Base-by-base conservation (phyloP, 2,797 vertebrate genomes). In the Cyclura pinguis region DNA sequence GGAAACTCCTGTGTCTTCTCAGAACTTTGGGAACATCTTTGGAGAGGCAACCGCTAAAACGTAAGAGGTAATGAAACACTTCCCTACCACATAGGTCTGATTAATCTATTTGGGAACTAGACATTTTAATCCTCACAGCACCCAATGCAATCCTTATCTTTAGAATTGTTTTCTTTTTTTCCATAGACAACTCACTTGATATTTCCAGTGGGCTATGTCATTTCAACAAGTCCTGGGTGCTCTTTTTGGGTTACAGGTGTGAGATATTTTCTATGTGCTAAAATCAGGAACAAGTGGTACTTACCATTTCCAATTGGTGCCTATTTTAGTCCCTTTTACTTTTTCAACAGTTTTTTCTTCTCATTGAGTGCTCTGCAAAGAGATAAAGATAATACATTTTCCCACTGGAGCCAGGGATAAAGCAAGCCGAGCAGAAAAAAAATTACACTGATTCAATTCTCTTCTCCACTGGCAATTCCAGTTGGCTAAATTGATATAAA, bases 261-360 rank as follows among this genome's bases (percentile, higher is more conserved):
- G 92, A 95, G 94, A 92, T 92, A 94, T 95, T 95, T 96, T 86
- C 67, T 9, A 91, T 93, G 93, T 94, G 91, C 92, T 92, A 89
- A 95, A 95, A 95, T 95, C 94, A 95, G 92, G 95, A 96, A 96
- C 95, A 95, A 93, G 95, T 92, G 89, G 93, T 95, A 92, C 95
- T 96, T 95, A 95, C 94, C 92, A 95, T 95, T 96, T 96, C 92
- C 96, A 96, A 94, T 89, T 0, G 77, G 94, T 88, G 94, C 92
- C 95, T 96, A 94, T 96, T 96, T 96, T 96, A 87, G 94, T 92
- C 95, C 93, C 94, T 94, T 95, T 94, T 96, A 96, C 95, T 96
- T 69, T 69, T 96, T 95, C 93, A 95, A 95, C 93, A 95, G 95
- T 92, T 95, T 93, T 96, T 93, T 92, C 95, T 88, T 96, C 90